These are phyloP conservation scores for Onychomys leucogaster DNA, from an alignment of 2,797 vertebrate species.

Conservation along the genomic window DNA sequence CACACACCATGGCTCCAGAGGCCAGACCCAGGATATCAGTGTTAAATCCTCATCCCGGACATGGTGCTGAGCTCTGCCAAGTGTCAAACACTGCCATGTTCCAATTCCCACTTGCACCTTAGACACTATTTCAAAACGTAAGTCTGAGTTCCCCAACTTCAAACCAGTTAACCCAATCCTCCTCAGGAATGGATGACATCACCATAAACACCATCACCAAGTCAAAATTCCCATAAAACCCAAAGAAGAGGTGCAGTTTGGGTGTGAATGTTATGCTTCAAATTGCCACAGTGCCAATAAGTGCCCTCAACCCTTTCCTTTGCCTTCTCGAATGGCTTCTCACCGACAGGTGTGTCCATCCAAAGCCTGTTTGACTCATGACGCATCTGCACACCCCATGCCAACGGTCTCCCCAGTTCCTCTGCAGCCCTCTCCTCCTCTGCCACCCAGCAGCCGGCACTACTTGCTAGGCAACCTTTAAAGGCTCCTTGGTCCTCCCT, in stretches of 20 bases:
- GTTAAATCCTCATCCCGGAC: accelerated
- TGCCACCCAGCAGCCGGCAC: accelerated
- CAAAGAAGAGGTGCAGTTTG: neutral
- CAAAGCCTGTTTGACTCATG: neutral
- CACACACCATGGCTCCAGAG: neutral
- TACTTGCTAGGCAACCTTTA: neutral
- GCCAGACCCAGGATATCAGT: neutral
- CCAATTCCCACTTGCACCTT: neutral
- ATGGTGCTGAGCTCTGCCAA: neutral
- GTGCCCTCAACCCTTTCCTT: neutral
- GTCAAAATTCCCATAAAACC: neutral
- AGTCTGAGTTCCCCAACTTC: neutral
- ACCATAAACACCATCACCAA: accelerated
- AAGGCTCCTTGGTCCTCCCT: accelerated
- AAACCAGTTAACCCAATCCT: neutral
- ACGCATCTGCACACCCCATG: accelerated
- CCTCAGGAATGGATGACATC: accelerated
- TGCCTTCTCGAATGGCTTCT: neutral
- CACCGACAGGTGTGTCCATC: neutral
- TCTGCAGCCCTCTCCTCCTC: neutral
- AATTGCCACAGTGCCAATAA: neutral
- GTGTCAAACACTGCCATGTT: neutral
- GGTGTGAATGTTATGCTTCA: too few species aligned
- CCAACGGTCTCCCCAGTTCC: neutral
- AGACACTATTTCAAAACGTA: neutral